These are phyloP conservation scores for Polyergus mexicanus DNA, from an alignment of 1,140 invertebrate genomes.

Conservation along the genomic window DNA sequence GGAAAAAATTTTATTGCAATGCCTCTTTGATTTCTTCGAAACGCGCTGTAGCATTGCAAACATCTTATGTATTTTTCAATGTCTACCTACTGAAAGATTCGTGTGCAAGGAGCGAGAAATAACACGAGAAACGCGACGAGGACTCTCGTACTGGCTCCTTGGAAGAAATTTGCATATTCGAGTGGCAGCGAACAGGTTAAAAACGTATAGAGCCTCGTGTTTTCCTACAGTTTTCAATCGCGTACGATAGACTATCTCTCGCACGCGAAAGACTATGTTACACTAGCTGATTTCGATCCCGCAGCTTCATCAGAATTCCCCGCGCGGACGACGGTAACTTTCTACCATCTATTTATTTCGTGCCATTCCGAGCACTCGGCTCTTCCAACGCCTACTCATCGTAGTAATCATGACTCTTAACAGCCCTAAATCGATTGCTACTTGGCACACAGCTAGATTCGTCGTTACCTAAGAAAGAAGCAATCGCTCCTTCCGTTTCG, in stretches of 20 bases:
- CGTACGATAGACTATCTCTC: constrained; percentile 22
- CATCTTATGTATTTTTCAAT: constrained; percentile 22
- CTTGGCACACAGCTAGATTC: constrained; percentile 18
- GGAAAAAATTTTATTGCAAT: not conserved
- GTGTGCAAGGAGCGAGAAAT: not conserved
- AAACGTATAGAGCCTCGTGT: not conserved
- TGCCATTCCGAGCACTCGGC: not conserved
- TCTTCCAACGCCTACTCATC: constrained; percentile 8
- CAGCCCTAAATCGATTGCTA: constrained; percentile 36
- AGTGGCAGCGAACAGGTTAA: constrained; percentile 1
- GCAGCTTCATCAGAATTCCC: constrained; percentile 30
- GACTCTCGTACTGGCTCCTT: not conserved
- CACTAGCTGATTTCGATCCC: not conserved
- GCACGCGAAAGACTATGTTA: constrained; percentile 21
- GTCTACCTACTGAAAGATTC: not conserved
- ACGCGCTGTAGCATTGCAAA: not conserved
- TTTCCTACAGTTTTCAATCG: constrained; percentile 42
- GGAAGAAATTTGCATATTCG: constrained; percentile 37
- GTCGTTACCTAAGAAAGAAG: constrained; percentile 29
- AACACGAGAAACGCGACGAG: constrained; percentile 21
- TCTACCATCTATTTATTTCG: constrained; percentile 32
- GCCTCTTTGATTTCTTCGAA: not conserved
- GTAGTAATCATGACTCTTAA: constrained; percentile 46
- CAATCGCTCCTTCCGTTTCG: constrained; percentile 14
- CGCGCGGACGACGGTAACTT: constrained; percentile 9